phyloP scores from a whole-genome alignment of 2,113 vertebrate species.

The Fulmarus glacialis region DNA sequence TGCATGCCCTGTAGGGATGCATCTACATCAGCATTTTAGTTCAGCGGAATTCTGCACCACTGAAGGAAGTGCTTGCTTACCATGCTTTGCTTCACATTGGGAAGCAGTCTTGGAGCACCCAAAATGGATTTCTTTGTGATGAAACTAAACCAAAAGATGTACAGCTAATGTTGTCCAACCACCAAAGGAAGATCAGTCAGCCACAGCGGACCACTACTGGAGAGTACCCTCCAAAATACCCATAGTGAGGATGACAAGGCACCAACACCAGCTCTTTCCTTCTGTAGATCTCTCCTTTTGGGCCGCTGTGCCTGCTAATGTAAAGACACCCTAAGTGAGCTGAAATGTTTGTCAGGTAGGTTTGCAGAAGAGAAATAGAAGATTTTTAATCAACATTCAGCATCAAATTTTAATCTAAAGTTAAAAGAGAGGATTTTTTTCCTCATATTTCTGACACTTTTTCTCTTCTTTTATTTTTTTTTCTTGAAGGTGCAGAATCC shows the following conservation, averaged over 20 bases:
- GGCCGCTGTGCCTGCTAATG: background rate
- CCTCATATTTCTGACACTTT: constrained; percentile 54
- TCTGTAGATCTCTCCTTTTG: background rate
- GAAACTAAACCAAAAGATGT: background rate
- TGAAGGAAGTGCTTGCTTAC: background rate
- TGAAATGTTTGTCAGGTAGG: constrained; percentile 77
- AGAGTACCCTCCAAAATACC: background rate
- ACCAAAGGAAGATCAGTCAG: background rate
- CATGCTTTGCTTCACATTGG: background rate
- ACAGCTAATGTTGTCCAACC: background rate
- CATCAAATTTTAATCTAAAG: background rate
- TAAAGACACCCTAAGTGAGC: constrained; percentile 12
- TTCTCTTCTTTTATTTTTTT: constrained; percentile 59
- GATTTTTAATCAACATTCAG: constrained; percentile 77
- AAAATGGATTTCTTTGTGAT: background rate
- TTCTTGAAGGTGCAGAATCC: constrained; percentile 75
- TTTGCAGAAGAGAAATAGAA: constrained; percentile 78
- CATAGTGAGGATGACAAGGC: too few species aligned
- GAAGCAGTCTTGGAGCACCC: background rate
- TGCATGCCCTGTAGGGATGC: background rate
- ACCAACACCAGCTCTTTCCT: background rate
- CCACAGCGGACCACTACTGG: background rate
- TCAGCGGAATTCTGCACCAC: background rate
- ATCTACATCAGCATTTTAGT: background rate
- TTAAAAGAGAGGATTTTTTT: background rate